Evolutionary conservation across 2,113 vertebrate species (phyloP).

Genomic region (Nyctibius bracteatus): DNA sequence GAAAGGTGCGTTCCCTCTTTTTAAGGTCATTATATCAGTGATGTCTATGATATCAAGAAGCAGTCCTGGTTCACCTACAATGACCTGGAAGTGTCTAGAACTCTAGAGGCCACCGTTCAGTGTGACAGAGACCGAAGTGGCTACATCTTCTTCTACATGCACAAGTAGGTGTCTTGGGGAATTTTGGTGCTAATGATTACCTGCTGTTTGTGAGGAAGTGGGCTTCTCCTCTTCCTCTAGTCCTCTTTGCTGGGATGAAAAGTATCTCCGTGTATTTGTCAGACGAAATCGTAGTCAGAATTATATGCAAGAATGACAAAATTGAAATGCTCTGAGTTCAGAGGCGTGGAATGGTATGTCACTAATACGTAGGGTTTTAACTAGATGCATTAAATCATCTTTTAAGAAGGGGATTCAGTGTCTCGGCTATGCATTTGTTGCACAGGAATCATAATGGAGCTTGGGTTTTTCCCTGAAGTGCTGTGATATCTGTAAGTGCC

Average conservation of each 20-base stretch:
- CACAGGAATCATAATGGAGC: neutral
- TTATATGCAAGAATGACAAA: neutral
- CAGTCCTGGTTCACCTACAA: constrained; percentile 98
- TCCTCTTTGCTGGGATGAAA: neutral
- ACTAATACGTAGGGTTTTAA: neutral
- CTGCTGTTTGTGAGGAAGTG: neutral
- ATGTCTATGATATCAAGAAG: constrained; percentile 96
- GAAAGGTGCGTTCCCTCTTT: neutral
- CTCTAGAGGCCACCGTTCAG: constrained; percentile 88
- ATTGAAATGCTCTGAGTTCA: neutral
- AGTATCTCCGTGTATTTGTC: neutral
- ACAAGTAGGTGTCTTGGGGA: constrained; percentile 82
- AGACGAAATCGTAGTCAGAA: neutral
- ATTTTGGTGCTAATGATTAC: neutral
- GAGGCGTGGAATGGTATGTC: neutral
- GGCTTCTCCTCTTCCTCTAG: neutral
- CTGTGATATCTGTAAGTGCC: neutral
- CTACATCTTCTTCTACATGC: constrained; percentile 99
- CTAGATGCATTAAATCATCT: neutral
- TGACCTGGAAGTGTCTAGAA: constrained; percentile 93
- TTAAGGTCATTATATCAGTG: constrained; percentile 97
- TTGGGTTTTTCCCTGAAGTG: neutral
- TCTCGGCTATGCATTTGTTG: neutral
- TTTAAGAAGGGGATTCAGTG: neutral
- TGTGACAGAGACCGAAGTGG: constrained; percentile 91